Evolutionary conservation across 1,140 invertebrate genomes (phyloP).

Genomic region (Aphaenogaster rudis): DNA sequence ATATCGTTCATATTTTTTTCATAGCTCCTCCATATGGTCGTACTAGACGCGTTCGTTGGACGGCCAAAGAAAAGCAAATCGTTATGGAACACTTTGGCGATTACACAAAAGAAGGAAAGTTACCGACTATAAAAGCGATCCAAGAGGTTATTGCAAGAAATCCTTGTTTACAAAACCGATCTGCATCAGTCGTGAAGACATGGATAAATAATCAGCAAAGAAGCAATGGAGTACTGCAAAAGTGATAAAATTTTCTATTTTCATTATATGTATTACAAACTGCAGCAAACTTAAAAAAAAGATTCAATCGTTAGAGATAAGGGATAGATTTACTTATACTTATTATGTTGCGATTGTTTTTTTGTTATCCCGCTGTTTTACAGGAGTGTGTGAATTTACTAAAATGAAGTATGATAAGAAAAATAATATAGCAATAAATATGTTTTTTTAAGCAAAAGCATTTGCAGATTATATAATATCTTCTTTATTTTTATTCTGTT

Average conservation of each 20-base stretch:
- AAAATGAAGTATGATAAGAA: no score
- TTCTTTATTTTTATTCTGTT: no score
- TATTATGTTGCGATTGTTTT: no score
- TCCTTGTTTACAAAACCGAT: not conserved
- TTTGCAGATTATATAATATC: no score
- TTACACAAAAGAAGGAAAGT: not conserved
- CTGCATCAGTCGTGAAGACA: not conserved
- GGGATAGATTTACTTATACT: no score
- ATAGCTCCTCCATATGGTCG: not conserved
- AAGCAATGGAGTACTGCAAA: not conserved
- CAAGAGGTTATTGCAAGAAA: not conserved
- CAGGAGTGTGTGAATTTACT: no score
- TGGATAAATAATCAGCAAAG: not conserved
- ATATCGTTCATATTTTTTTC: not conserved
- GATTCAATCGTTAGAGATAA: no score
- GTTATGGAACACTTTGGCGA: not conserved
- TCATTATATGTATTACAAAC: no score
- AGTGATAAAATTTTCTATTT: not conserved
- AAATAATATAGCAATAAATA: no score
- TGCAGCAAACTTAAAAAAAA: no score
- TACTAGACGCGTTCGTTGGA: not conserved
- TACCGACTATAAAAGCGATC: not conserved
- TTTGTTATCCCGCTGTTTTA: no score
- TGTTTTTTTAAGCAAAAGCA: no score
- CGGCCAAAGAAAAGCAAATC: not conserved